Percentiles rank a stretch among this genome's conserved stretches.
Evolutionary conservation across 2,113 vertebrate genomes (phyloP).

Genomic region (Panthera uncia): DNA sequence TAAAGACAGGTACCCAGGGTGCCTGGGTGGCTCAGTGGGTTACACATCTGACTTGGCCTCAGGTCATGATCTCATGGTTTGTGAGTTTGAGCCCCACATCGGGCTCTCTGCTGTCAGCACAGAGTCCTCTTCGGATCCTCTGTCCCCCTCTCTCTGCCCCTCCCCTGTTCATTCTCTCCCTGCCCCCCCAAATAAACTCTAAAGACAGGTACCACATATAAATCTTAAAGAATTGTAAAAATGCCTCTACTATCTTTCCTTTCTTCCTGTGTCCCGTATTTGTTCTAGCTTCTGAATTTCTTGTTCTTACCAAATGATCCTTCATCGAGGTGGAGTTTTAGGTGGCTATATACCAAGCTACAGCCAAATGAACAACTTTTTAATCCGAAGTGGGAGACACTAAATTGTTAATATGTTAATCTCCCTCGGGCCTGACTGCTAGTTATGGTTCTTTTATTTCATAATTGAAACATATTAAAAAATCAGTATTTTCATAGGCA

Average conservation of each 20-base stretch:
- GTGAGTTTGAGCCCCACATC: too few species aligned
- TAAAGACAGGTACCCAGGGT: background rate
- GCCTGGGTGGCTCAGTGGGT: too few species aligned
- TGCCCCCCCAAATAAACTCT: background rate
- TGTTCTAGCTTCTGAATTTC: background rate
- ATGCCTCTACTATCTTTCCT: background rate
- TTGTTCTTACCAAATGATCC: background rate
- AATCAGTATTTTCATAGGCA: background rate
- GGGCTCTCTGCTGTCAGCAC: too few species aligned
- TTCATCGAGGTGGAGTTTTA: background rate
- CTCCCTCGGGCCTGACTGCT: background rate
- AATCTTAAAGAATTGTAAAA: background rate
- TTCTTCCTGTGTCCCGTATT: background rate
- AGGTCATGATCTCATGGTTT: too few species aligned
- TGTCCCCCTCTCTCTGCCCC: too few species aligned
- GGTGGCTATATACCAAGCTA: background rate
- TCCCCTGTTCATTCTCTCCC: too few species aligned
- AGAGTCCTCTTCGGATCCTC: too few species aligned
- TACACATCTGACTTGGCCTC: too few species aligned
- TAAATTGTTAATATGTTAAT: background rate
- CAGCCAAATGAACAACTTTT: background rate
- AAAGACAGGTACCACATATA: background rate
- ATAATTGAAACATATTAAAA: slow-evolving; percentile 7
- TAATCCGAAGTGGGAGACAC: background rate
- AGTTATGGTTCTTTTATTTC: slow-evolving; percentile 6